Conservation (phyloP, 1,140 invertebrate species). For the Agrypnia vestita region DNA sequence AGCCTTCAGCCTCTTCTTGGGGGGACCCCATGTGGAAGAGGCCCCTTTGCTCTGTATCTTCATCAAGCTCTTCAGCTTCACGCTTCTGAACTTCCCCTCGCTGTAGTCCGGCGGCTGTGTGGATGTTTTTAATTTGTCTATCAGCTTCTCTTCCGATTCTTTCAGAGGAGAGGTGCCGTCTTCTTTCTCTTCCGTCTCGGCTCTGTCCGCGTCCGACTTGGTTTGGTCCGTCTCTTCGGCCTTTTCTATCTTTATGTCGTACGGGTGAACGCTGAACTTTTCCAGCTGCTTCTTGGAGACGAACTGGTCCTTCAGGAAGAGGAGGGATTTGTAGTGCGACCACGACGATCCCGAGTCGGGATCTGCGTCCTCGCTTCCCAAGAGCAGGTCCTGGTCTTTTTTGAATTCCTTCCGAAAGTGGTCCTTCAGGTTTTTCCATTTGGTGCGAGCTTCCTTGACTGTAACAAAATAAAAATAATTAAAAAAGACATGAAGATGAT, state of each 20-base stretch:
- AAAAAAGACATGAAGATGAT: no score
- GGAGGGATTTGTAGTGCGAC: conserved; percentile 41
- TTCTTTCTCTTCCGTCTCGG: conserved; percentile 1
- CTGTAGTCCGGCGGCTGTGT: not conserved
- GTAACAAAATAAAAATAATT: conserved; percentile 17
- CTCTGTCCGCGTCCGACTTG: not conserved
- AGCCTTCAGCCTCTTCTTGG: conserved; percentile 34
- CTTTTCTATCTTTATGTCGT: conserved; percentile 1
- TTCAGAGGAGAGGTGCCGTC: not conserved
- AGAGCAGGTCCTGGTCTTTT: conserved; percentile 24
- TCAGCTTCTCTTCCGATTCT: not conserved
- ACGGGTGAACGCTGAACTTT: not conserved
- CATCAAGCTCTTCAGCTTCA: conserved; percentile 45
- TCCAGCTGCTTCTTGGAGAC: conserved; percentile 5
- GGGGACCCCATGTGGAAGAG: conserved; percentile 17
- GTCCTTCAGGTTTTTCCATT: conserved; percentile 49
- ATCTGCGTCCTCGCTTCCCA: conserved; percentile 4
- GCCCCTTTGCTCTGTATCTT: conserved; percentile 19
- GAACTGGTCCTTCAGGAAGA: conserved; percentile 45
- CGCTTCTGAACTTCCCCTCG: conserved; percentile 18
- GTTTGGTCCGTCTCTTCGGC: conserved; percentile 10
- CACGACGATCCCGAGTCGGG: not conserved
- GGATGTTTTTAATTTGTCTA: not conserved
- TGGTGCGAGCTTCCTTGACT: conserved; percentile 48
- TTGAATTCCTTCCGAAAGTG: conserved; percentile 44